Percentiles rank a stretch among this genome's conserved stretches.
Evolutionary conservation across 2,113 vertebrate species (phyloP).

Genomic region (Platysteira castanea): DNA sequence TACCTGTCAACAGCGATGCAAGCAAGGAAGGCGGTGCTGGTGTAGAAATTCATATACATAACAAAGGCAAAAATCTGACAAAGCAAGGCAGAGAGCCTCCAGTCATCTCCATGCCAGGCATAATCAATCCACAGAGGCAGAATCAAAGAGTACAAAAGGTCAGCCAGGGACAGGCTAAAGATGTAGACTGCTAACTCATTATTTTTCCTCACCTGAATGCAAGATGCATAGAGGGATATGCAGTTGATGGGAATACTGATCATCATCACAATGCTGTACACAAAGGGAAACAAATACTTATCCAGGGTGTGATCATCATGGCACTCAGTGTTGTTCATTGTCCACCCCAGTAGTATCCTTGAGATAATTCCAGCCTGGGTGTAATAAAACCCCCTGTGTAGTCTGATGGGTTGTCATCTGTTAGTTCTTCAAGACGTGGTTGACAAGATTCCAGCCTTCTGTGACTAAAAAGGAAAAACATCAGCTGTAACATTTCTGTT

Average conservation of each 20-base stretch:
- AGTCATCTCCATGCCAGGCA: slow-evolving; percentile 72
- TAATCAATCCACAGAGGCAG: slow-evolving; percentile 84
- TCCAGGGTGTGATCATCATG: slow-evolving; percentile 61
- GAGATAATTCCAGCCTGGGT: neutral
- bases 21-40: slow-evolving; percentile 80
- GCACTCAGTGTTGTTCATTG: slow-evolving; percentile 32
- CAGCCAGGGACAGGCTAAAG: slow-evolving; percentile 83
- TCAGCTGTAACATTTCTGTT: neutral
- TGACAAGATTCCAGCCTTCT: neutral
- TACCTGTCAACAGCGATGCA: slow-evolving; percentile 86
- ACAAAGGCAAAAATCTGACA: slow-evolving; percentile 74
- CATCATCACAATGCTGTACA: slow-evolving; percentile 77
- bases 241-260: slow-evolving; percentile 79
- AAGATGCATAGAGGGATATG: slow-evolving; percentile 80
- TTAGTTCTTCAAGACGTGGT: neutral
- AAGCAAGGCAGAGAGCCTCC: slow-evolving; percentile 57
- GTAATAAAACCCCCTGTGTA: neutral
- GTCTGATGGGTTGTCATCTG: neutral
- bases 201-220: slow-evolving; percentile 77
- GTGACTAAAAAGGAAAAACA: neutral
- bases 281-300: slow-evolving; percentile 74
- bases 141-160: slow-evolving; percentile 77
- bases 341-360: neutral
- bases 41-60: slow-evolving; percentile 84
- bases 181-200: slow-evolving; percentile 87